Percentiles rank a stretch among this genome's conserved stretches.
Evolutionary conservation across 1,140 invertebrate species (phyloP).

Genomic region (Drosophila biarmipes): DNA sequence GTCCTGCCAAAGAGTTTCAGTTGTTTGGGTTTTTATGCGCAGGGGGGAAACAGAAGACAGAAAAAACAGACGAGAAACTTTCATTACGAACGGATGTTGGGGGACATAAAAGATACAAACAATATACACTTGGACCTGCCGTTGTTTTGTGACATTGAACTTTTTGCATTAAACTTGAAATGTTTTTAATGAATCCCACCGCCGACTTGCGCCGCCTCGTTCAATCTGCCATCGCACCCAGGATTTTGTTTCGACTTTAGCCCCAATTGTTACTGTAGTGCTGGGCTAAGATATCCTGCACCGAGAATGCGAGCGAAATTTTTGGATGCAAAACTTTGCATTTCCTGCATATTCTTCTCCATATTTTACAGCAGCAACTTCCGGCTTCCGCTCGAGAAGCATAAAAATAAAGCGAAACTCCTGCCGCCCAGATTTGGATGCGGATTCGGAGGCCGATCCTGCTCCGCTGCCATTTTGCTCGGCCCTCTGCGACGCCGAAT

Average conservation of each 20-base stretch:
- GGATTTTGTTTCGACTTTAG: slow-evolving; percentile 24
- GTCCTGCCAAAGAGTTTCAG: slow-evolving; percentile 38
- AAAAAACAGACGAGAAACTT: slow-evolving; percentile 39
- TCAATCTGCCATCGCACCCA: slow-evolving; percentile 20
- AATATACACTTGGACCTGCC: slow-evolving; percentile 33
- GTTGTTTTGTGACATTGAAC: slow-evolving; percentile 69
- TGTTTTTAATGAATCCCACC: slow-evolving; percentile 60
- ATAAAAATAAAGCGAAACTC: slow-evolving; percentile 65
- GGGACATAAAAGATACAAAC: slow-evolving; percentile 27
- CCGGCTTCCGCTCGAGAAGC: slow-evolving; percentile 68
- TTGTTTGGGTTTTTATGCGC: slow-evolving; percentile 41
- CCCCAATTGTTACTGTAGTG: slow-evolving; percentile 31
- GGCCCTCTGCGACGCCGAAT: slow-evolving; percentile 22
- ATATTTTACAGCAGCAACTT: slow-evolving; percentile 76
- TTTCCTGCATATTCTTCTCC: slow-evolving; percentile 74
- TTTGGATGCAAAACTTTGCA: slow-evolving; percentile 72
- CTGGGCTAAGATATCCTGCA: slow-evolving; percentile 24
- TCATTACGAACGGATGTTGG: slow-evolving; percentile 33
- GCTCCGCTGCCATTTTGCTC: slow-evolving; percentile 12
- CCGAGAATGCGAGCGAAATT: slow-evolving; percentile 30
- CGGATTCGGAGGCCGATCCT: slow-evolving; percentile 14
- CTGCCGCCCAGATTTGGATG: slow-evolving; percentile 1
- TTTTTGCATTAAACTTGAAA: slow-evolving; percentile 60
- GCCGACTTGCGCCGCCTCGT: slow-evolving; percentile 10
- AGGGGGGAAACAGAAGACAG: slow-evolving; percentile 17